Conservation (phyloP, 2,797 vertebrate species). For the Lophotriccus pileatus region DNA sequence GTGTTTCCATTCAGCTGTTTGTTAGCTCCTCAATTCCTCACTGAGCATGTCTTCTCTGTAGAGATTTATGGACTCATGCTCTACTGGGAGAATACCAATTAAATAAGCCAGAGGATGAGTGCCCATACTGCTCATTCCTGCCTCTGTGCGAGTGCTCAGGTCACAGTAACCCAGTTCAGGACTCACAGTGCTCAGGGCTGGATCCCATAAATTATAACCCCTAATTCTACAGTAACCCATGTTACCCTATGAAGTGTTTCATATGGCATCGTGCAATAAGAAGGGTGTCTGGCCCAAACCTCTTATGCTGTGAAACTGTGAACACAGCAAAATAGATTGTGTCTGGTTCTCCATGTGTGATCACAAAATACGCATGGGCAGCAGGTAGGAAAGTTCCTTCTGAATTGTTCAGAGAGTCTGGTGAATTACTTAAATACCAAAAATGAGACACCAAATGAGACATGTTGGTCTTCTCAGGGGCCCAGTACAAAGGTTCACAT, state of each 20-base stretch:
- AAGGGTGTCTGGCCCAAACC: not conserved
- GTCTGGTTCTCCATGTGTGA: not conserved
- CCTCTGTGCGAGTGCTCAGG: not conserved
- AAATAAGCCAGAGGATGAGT: not conserved
- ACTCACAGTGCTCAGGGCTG: not conserved
- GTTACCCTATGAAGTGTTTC: not conserved
- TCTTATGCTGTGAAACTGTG: not conserved
- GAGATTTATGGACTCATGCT: not conserved
- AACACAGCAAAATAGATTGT: not conserved
- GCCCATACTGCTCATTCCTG: not conserved
- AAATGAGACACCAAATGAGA: not conserved
- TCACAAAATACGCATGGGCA: not conserved
- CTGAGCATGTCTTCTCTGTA: not conserved
- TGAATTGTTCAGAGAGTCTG: not conserved
- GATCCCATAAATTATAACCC: not conserved
- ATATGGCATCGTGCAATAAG: fast-evolving
- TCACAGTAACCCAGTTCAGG: not conserved
- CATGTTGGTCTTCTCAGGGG: not conserved
- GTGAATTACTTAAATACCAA: not conserved
- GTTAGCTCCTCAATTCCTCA: not conserved
- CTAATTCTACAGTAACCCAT: not conserved
- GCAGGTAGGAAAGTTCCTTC: not conserved
- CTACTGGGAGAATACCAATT: not conserved
- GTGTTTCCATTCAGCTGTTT: not conserved
- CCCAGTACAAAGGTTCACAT: not conserved